phyloP scores from a whole-genome alignment of 2,888 invertebrate species.

The Sinohyriopsis cumingii region DNA sequence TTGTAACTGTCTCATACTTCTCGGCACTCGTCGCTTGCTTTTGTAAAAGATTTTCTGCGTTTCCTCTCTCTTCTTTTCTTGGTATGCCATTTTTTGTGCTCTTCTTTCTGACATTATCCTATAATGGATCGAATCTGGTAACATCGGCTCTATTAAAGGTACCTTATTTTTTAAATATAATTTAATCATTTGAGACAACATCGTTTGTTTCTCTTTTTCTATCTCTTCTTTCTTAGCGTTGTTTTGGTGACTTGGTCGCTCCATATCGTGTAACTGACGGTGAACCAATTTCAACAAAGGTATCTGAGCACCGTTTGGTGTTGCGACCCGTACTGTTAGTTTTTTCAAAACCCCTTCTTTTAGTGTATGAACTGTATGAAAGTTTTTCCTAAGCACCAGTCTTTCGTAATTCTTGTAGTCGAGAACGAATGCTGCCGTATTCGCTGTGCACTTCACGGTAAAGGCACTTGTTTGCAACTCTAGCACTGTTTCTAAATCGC shows the following conservation, averaged over 20 bases:
- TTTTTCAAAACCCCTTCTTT: constrained; percentile 47
- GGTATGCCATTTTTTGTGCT: constrained; percentile 31
- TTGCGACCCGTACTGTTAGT: constrained; percentile 36
- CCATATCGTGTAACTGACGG: constrained; percentile 39
- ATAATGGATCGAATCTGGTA: constrained; percentile 60
- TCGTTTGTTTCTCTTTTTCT: constrained; percentile 30
- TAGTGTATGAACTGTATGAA: constrained; percentile 38
- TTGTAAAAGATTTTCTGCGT: constrained; percentile 23
- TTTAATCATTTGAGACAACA: constrained; percentile 49
- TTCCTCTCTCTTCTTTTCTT: constrained; percentile 31
- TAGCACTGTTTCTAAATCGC: constrained; percentile 51
- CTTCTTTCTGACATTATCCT: constrained; percentile 44
- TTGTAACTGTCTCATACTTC: constrained; percentile 53
- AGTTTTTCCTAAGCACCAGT: constrained; percentile 51
- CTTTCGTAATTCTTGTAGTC: constrained; percentile 63
- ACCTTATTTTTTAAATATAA: constrained; percentile 57
- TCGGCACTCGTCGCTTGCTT: constrained; percentile 35
- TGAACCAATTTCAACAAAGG: constrained; percentile 42
- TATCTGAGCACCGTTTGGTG: constrained; percentile 42
- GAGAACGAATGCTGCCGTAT: constrained; percentile 59
- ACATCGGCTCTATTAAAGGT: constrained; percentile 59
- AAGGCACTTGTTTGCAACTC: constrained; percentile 56
- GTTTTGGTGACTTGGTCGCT: constrained; percentile 32
- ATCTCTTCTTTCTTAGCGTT: constrained; percentile 24
- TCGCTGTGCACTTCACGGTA: constrained; percentile 57